Conservation (phyloP, 1,140 invertebrate species). For the Periplaneta americana region DNA sequence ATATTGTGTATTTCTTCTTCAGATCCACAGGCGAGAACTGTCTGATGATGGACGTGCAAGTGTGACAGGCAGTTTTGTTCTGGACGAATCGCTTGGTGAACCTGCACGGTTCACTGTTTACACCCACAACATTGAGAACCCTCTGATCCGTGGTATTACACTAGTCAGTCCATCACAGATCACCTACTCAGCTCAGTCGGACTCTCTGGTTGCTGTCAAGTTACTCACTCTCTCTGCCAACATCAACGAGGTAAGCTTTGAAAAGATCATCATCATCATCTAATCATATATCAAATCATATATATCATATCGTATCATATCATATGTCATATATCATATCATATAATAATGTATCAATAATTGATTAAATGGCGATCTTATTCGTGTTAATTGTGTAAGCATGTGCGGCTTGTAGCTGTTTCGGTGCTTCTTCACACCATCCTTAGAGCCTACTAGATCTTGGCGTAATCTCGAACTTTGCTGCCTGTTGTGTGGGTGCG, state of each 20-base stretch:
- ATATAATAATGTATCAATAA: too few relatives aligned
- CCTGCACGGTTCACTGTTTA: constrained; percentile 41
- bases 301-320: too few relatives aligned
- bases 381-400: too few relatives aligned
- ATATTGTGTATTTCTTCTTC: constrained; percentile 9
- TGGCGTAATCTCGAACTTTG: too few relatives aligned
- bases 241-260: constrained; percentile 44
- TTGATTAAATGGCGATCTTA: too few relatives aligned
- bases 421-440: too few relatives aligned
- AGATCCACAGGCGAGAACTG: constrained; percentile 43
- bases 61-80: constrained; percentile 42
- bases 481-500: too few relatives aligned
- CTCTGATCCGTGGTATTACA: constrained; percentile 39
- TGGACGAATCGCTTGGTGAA: constrained; percentile 40
- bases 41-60: constrained; percentile 36
- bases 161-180: constrained; percentile 41
- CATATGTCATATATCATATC: too few relatives aligned
- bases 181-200: constrained; percentile 35
- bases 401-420: too few relatives aligned
- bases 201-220: constrained; percentile 41
- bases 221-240: constrained; percentile 42
- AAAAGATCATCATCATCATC: too few relatives aligned
- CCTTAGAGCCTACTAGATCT: too few relatives aligned
- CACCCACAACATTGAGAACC: constrained; percentile 41
- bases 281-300: too few relatives aligned